Percentiles rank a stretch among this genome's conserved stretches.
Evolutionary conservation across 2,797 vertebrate species (phyloP).

Genomic region (Pantherophis alleghaniensis): DNA sequence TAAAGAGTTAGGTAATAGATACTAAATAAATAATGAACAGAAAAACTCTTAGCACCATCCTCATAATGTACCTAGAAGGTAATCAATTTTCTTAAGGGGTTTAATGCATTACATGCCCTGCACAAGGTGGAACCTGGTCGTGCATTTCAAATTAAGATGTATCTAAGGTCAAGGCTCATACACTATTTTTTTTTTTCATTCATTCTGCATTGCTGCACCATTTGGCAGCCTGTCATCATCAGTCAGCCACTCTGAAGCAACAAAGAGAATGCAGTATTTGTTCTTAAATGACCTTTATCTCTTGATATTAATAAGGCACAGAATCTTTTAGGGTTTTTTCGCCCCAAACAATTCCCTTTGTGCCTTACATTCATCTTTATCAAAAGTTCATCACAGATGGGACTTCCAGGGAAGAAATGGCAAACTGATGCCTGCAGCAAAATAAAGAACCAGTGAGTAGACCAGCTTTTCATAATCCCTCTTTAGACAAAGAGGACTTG

Average conservation of each 20-base stretch:
- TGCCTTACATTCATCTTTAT: neutral
- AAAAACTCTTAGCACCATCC: slow-evolving; percentile 56
- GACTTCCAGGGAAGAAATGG: neutral
- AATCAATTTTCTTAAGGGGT: slow-evolving; percentile 63
- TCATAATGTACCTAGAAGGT: slow-evolving; percentile 66
- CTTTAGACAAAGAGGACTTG: neutral
- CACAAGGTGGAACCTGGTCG: slow-evolving; percentile 41
- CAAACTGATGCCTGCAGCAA: neutral
- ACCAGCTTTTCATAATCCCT: neutral
- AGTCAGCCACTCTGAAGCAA: slow-evolving; percentile 1
- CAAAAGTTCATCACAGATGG: slow-evolving; percentile 11
- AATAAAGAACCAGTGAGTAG: neutral
- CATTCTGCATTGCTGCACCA: neutral
- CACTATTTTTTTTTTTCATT: neutral
- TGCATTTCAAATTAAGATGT: slow-evolving; percentile 48
- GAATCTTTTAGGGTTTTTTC: neutral
- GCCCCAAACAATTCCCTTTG: neutral
- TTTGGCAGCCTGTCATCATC: fast-evolving
- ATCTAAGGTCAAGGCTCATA: slow-evolving; percentile 5
- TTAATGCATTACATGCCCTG: slow-evolving; percentile 51
- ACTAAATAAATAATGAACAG: slow-evolving; percentile 74
- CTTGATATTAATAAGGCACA: neutral
- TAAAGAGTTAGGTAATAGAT: slow-evolving; percentile 70
- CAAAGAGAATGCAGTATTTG: neutral
- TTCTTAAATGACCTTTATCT: slow-evolving; percentile 15